These are phyloP conservation scores for Thalpophila matura DNA, from an alignment of 2,888 invertebrate genomes.

Conservation along the genomic window DNA sequence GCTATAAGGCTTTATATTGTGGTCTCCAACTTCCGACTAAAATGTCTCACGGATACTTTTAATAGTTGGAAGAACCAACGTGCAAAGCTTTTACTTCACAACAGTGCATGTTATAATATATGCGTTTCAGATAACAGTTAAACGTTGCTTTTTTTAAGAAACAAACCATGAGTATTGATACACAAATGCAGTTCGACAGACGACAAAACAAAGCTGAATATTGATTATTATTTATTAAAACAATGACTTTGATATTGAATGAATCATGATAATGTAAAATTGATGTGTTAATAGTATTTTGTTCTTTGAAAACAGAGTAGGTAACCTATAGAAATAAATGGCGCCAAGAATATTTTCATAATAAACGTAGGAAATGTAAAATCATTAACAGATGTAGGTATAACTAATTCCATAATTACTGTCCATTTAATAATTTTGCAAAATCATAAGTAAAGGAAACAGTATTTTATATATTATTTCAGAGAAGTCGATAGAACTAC, in stretches of 20 bases:
- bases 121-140: constrained; percentile 40
- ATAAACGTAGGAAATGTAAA: constrained; percentile 8
- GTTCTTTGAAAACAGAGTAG: constrained; percentile 33
- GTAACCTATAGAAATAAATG: constrained; percentile 36
- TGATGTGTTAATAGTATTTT: constrained; percentile 55
- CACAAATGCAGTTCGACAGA: constrained; percentile 37
- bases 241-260: constrained; percentile 49
- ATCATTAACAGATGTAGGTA: constrained; percentile 6
- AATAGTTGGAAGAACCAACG: constrained; percentile 49
- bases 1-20: constrained; percentile 79
- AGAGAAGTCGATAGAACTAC: constrained; percentile 80
- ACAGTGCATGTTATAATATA: constrained; percentile 25
- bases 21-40: constrained; percentile 69
- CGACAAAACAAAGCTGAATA: constrained; percentile 42
- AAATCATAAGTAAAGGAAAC: constrained; percentile 50
- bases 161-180: constrained; percentile 24
- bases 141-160: constrained; percentile 36
- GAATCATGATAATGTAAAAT: constrained; percentile 52
- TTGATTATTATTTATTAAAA: constrained; percentile 27
- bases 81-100: constrained; percentile 53
- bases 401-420: constrained; percentile 20
- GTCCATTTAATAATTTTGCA: constrained; percentile 15
- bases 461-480: constrained; percentile 61
- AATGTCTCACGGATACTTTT: constrained; percentile 63
- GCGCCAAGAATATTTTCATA: constrained; percentile 13